Base-by-base conservation (phyloP, 2,888 invertebrate species). In the Physocephala rufipes region DNA sequence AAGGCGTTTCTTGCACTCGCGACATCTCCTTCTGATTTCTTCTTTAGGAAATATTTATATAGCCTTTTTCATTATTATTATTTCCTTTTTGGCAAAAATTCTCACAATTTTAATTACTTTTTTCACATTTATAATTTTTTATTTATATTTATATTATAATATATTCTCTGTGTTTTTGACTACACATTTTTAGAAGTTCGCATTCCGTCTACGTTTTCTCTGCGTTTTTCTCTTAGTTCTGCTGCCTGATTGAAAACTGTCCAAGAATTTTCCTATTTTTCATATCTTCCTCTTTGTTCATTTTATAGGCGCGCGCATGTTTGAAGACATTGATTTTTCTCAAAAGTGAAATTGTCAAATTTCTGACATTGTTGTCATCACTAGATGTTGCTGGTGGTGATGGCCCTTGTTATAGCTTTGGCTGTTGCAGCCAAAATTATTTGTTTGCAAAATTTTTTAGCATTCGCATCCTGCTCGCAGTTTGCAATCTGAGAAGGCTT, bases 231-330 rank as follows among this genome's bases (percentile, higher is more conserved):
- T 47, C 55, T 62, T 45, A 26, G 15, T 64, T 43, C 24, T n/a
- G n/a, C 36, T 9, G 47, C 15, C 47, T 65, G 49, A 9, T n/a
- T 51, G 62, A 68, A 68, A 68, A 68, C 61, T 71, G 66, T 45
- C 49, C 26, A 67, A 55, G 61, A 71, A 67, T 71, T 53, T 67
- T 71, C 43, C 45, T 47, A 16, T 47, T 43, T 49, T 47, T 2
- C 53, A 53, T n/a, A 21, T 24, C 2, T 15, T 53, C 21, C 53
- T 53, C 21, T 53, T n/a, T 21, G 49, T 49, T n/a, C n/a, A 49
- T n/a, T 4, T 36, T 36, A 9, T 36, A 7, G 51, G 82, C 83
- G 83, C 83, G 82, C 83, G 83, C 83, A 83, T 79, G 84, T 78
- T 78, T 76, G 73, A 74, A 76, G 81, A 78, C 76, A 84, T 82